Percentiles rank a stretch among this genome's conserved stretches.
phyloP scores from a whole-genome alignment of 2,888 invertebrate species.

The Girardia tigrina region DNA sequence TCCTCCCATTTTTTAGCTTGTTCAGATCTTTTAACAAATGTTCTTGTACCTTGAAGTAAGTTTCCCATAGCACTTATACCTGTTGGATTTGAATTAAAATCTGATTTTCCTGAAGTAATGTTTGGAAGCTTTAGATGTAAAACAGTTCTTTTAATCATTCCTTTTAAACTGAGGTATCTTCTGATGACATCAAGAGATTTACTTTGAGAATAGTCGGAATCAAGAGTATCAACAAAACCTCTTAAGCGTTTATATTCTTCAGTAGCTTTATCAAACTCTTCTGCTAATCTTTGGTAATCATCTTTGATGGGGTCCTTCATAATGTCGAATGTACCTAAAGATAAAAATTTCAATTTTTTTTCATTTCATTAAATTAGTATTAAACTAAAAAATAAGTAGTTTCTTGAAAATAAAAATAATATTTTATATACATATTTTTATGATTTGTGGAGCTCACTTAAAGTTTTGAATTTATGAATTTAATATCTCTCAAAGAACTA shows the following conservation, averaged over 20 bases:
- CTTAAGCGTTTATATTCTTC: conserved; percentile 43
- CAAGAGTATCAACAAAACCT: conserved; percentile 42
- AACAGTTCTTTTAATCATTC: conserved; percentile 68
- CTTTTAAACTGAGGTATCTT: conserved; percentile 83
- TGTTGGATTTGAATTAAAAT: conserved; percentile 24
- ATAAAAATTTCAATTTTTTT: background rate
- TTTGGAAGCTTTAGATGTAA: conserved; percentile 41
- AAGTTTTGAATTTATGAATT: no score
- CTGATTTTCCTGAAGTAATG: conserved; percentile 25
- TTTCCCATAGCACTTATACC: conserved; percentile 38
- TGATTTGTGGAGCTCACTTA: no score
- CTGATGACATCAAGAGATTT: conserved; percentile 84
- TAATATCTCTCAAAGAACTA: no score
- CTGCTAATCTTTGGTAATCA: conserved; percentile 15
- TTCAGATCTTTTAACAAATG: conserved; percentile 40
- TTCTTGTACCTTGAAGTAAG: conserved; percentile 40
- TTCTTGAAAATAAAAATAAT: no score
- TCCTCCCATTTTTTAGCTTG: conserved; percentile 41
- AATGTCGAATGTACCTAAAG: conserved; percentile 12
- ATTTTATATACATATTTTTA: no score
- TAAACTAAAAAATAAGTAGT: no score
- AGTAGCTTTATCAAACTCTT: conserved; percentile 40
- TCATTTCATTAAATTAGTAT: no score
- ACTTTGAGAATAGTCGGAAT: conserved; percentile 72
- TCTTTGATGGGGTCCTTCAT: conserved; percentile 29